phyloP scores from a whole-genome alignment of 2,797 vertebrate genomes.

The Cirrhinus molitorella region DNA sequence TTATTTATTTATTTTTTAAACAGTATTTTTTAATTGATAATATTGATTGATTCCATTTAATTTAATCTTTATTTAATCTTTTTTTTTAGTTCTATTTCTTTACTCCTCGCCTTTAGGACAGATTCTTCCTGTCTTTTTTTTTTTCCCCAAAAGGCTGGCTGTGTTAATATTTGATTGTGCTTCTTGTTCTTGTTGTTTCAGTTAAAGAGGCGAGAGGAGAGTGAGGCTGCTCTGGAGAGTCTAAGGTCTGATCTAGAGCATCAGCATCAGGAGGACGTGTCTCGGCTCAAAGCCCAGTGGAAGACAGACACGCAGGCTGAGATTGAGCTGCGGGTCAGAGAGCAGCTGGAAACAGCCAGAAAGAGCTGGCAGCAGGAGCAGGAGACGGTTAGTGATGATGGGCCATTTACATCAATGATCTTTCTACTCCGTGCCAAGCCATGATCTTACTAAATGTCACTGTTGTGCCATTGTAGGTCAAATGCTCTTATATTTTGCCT shows the following conservation, averaged over 20 bases:
- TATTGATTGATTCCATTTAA: no score
- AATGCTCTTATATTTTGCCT: background rate
- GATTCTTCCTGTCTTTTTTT: background rate
- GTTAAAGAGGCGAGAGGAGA: conserved; percentile 78
- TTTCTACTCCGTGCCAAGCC: background rate
- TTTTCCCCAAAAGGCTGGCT: background rate
- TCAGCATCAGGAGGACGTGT: conserved; percentile 74
- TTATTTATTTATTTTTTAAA: no score
- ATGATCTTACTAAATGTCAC: background rate
- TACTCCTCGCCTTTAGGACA: background rate
- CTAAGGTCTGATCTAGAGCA: conserved; percentile 81
- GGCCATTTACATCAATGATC: background rate
- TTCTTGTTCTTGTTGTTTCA: conserved; percentile 57
- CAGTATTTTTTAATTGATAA: no score
- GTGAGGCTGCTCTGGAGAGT: conserved; percentile 71
- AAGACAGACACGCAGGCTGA: conserved; percentile 79
- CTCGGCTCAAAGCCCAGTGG: conserved; percentile 79
- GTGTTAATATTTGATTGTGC: background rate
- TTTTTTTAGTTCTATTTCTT: no score
- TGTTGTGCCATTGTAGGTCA: background rate
- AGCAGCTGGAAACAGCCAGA: conserved; percentile 75
- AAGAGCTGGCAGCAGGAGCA: conserved; percentile 79
- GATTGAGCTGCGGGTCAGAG: conserved; percentile 74
- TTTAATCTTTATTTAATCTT: no score
- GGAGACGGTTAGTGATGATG: conserved; percentile 74